phyloP scores from a whole-genome alignment of 2,888 invertebrate species.

The Nomada lathburiana region DNA sequence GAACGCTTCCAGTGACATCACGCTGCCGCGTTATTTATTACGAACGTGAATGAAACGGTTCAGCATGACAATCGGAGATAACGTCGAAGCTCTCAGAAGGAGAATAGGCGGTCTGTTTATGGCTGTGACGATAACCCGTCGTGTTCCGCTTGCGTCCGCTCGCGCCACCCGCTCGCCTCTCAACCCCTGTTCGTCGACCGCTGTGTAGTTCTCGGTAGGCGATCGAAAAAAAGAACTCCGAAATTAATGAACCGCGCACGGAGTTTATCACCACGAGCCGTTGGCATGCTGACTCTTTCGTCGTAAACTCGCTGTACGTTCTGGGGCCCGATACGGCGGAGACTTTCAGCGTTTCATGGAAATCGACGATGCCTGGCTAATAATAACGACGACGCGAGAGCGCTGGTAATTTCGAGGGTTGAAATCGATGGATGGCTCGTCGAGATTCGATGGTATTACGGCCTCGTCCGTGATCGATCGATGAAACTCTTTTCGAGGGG shows the following conservation, averaged over 20 bases:
- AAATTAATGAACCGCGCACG: conserved; percentile 76
- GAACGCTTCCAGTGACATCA: conserved; percentile 62
- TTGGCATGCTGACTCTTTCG: conserved; percentile 5
- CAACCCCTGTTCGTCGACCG: neutral
- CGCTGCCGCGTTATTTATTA: conserved; percentile 64
- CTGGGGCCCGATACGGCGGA: conserved; percentile 23
- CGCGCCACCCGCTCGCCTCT: neutral
- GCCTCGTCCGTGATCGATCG: neutral
- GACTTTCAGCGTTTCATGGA: conserved; percentile 46
- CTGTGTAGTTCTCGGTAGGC: conserved; percentile 42
- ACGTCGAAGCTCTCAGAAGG: conserved; percentile 37
- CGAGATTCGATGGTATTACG: neutral
- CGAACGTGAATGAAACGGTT: conserved; percentile 70
- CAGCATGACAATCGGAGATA: conserved; percentile 68
- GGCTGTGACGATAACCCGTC: conserved; percentile 71
- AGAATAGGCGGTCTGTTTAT: conserved; percentile 70
- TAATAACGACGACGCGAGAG: conserved; percentile 39
- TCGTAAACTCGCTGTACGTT: conserved; percentile 34
- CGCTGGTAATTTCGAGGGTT: conserved; percentile 23
- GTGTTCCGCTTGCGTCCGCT: conserved; percentile 53
- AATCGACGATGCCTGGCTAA: conserved; percentile 50
- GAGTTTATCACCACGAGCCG: conserved; percentile 76
- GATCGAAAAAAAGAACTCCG: conserved; percentile 51
- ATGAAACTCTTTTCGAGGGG: neutral
- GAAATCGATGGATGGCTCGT: conserved; percentile 1